A percentile compares a stretch with the other conserved stretches of the same genome.
Conservation (phyloP, 2,888 invertebrate genomes). For the Trichopoda pennipes region DNA sequence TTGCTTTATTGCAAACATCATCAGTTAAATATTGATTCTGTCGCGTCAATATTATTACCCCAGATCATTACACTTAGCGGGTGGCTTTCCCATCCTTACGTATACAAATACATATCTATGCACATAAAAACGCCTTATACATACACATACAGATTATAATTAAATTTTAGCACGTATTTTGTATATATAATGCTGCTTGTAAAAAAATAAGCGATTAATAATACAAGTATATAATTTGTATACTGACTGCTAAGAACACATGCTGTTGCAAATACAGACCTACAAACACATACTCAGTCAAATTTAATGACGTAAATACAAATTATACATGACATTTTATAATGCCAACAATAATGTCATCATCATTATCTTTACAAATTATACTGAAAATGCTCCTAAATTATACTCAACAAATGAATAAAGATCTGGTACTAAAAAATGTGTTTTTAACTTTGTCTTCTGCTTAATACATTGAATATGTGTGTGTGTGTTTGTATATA, state of each 20-base stretch:
- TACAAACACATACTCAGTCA: background rate
- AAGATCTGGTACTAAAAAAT: slow-evolving; percentile 12
- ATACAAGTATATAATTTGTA: slow-evolving; percentile 32
- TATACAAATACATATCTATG: background rate
- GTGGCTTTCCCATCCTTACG: background rate
- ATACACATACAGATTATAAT: slow-evolving; percentile 2
- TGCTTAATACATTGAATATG: background rate
- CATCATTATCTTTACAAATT: slow-evolving; percentile 36
- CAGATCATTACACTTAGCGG: no score
- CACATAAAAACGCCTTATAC: background rate
- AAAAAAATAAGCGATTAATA: slow-evolving; percentile 54
- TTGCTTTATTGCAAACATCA: background rate
- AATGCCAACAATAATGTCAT: slow-evolving; percentile 15
- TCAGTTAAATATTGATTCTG: no score
- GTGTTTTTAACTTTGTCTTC: background rate
- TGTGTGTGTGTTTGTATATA: background rate
- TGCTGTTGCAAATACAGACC: background rate
- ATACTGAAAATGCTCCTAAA: slow-evolving; percentile 30
- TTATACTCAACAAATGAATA: slow-evolving; percentile 9
- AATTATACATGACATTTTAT: slow-evolving; percentile 33
- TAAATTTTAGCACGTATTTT: slow-evolving; percentile 46
- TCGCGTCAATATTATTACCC: no score
- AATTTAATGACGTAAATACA: slow-evolving; percentile 34
- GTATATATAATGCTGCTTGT: slow-evolving; percentile 32
- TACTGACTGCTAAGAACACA: background rate